A percentile compares a stretch with the other conserved stretches of the same genome.
Evolutionary conservation across 2,113 vertebrate genomes (phyloP).

Genomic region (Ariopsis seemanni): DNA sequence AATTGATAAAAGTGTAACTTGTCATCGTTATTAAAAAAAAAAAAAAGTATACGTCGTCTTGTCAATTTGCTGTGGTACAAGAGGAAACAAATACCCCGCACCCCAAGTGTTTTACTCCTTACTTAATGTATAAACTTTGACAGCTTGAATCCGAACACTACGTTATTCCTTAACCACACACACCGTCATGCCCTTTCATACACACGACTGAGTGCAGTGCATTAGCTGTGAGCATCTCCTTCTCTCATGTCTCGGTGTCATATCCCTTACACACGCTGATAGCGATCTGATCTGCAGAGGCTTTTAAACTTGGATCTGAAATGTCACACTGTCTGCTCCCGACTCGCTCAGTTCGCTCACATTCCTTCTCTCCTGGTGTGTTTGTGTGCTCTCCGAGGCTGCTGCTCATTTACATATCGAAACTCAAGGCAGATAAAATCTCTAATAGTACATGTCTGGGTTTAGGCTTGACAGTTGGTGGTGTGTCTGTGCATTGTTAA

Average conservation of each 20-base stretch:
- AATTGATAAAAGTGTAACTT: background rate
- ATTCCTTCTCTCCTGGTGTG: background rate
- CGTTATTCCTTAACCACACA: background rate
- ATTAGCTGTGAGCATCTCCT: slow-evolving; percentile 19
- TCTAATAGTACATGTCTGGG: slow-evolving; percentile 61
- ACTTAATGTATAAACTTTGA: background rate
- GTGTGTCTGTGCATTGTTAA: slow-evolving; percentile 63
- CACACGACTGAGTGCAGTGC: background rate
- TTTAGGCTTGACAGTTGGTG: slow-evolving; percentile 59
- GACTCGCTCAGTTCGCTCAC: background rate
- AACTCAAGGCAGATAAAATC: slow-evolving; percentile 59
- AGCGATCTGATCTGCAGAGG: slow-evolving; percentile 8
- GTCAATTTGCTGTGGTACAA: background rate
- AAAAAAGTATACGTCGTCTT: background rate
- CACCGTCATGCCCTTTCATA: background rate
- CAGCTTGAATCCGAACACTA: background rate
- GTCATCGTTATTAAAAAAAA: background rate
- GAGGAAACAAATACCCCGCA: background rate
- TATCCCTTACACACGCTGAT: slow-evolving; percentile 12
- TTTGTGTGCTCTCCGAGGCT: background rate
- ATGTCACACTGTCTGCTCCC: slow-evolving; percentile 14
- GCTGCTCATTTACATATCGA: slow-evolving; percentile 47
- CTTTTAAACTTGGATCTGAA: slow-evolving; percentile 24
- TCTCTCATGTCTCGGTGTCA: background rate
- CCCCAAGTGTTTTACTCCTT: background rate